Evolutionary conservation across 2,797 vertebrate species (phyloP), one percentile per base, ranked within the genome.

Genomic region (Ptychadena robeensis): DNA sequence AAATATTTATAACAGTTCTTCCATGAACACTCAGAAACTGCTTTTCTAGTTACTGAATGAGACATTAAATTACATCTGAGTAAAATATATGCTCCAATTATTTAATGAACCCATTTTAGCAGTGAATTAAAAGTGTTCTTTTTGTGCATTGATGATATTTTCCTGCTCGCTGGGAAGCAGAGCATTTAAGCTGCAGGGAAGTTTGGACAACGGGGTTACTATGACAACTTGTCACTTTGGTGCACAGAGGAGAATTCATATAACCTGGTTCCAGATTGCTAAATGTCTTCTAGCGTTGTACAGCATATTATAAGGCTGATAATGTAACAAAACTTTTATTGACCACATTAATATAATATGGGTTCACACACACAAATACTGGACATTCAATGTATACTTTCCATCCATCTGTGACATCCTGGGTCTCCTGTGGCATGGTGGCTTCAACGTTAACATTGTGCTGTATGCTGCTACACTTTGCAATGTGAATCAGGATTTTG

Each of bases 171-270:
- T 28, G 22, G 57, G 15, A 14, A 65, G 59, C 22, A 44, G 35
- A 73, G 27, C 59, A 25, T 44, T 76, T 31, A 76, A 65, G 27
- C 73, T 65, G 35, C 61, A 44, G 73, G 73, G 73, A 76, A 35
- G 61, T 65, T 73, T 65, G 31, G 27, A 65, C 31, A 25, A 73
- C 61, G 22, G 79, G 69, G 79, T 73, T 81, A 32, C 70, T 32
- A 73, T 81, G 59, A 73, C 79, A 81, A 81, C 69, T 38, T 72
- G 37, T 25, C 66, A 61, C 79, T 67, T 71, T 61, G 53, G 61
- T 65, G 79, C 59, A 30, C 25, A 63, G 40, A 72, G 31, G 35
- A 25, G 31, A 63, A 3, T 40, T 25, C 37, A 65, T 18, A 9
- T 32, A 77, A 63, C 37, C 74, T 2, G 3, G 14, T 77, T 28